A percentile compares a stretch with the other conserved stretches of the same genome.
These are phyloP conservation scores for Salvator merianae DNA, from an alignment of 2,113 vertebrate genomes.

Conservation along the genomic window DNA sequence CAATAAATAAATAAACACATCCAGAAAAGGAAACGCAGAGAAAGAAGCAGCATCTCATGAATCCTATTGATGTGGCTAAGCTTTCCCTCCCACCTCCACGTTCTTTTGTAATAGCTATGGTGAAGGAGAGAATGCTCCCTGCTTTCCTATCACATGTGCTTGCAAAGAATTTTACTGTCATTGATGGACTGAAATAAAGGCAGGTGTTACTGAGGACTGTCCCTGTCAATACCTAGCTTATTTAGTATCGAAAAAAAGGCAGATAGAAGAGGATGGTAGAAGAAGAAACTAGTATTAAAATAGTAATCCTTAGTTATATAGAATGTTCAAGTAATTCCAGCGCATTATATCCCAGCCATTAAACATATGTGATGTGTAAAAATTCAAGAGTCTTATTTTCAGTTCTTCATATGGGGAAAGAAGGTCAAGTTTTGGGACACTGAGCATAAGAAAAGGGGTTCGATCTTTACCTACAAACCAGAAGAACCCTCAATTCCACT, in stretches of 20 bases:
- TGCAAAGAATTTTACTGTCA: constrained; percentile 22
- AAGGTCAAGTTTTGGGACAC: background rate
- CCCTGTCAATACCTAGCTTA: background rate
- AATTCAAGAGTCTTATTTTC: too few species aligned
- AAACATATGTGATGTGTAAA: too few species aligned
- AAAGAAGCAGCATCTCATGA: background rate
- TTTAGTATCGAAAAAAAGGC: background rate
- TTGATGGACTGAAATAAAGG: background rate
- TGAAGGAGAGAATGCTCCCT: too few species aligned
- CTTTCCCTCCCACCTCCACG: background rate
- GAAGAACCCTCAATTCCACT: too few species aligned
- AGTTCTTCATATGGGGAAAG: background rate
- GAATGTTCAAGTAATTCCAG: background rate
- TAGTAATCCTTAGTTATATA: background rate
- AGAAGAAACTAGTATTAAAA: background rate
- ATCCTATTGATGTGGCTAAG: background rate
- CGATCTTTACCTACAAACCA: background rate
- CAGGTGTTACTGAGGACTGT: background rate
- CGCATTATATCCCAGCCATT: too few species aligned
- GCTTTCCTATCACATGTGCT: constrained; percentile 20
- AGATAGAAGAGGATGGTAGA: background rate
- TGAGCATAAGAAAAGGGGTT: background rate
- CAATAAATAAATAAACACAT: background rate
- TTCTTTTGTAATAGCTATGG: constrained; percentile 34
- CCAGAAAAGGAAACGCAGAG: background rate